Evolutionary conservation across 2,888 invertebrate genomes (phyloP).

Genomic region (Protophormia terraenovae): DNA sequence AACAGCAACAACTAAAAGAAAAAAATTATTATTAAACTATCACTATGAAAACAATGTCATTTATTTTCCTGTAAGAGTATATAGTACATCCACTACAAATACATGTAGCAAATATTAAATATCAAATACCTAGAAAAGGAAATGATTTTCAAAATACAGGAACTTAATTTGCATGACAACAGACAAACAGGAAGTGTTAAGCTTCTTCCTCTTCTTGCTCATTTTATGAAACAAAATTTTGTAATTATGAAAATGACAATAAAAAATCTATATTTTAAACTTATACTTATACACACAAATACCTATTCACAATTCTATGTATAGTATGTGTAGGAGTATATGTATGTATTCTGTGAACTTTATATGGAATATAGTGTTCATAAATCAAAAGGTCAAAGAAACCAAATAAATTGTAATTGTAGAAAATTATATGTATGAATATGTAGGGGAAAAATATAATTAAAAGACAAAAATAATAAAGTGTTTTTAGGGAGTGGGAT

Average conservation of each 20-base stretch:
- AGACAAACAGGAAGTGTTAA: constrained; percentile 58
- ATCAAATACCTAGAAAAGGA: constrained; percentile 52
- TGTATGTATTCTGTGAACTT: not conserved
- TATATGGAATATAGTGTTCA: not conserved
- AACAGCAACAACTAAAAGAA: not conserved
- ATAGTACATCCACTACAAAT: not conserved
- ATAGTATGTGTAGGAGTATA: not conserved
- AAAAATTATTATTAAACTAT: constrained; percentile 20
- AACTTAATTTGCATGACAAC: constrained; percentile 67
- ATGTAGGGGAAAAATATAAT: not conserved
- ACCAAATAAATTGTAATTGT: not conserved
- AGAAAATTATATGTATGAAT: not conserved
- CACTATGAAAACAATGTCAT: constrained; percentile 4
- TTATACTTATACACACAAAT: not conserved
- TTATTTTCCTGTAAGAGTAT: not conserved
- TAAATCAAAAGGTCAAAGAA: constrained; percentile 38
- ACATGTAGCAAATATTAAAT: not conserved
- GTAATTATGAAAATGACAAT: constrained; percentile 47
- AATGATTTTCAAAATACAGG: constrained; percentile 63
- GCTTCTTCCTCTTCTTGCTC: constrained; percentile 4
- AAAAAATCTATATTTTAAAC: not conserved
- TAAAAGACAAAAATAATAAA: not conserved
- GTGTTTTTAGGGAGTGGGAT: not conserved
- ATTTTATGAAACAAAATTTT: constrained; percentile 6
- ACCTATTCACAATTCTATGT: not conserved